A percentile compares a stretch with the other conserved stretches of the same genome.
Evolutionary conservation across 1,140 invertebrate species (phyloP).

Genomic region (Galleria mellonella): DNA sequence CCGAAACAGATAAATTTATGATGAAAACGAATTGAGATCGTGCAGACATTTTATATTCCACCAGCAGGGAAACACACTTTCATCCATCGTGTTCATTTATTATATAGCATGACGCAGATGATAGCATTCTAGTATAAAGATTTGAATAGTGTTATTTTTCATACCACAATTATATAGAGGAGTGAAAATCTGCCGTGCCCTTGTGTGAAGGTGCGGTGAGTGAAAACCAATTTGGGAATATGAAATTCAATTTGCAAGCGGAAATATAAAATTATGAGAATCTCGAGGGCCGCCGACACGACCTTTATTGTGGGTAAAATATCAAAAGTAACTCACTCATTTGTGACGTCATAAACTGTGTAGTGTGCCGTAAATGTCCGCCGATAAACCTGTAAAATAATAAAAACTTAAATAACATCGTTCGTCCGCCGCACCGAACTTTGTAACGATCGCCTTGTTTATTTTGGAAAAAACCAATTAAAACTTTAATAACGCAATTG

Average conservation of each 20-base stretch:
- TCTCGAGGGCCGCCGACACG: conserved; percentile 7
- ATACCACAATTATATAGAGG: too few species aligned
- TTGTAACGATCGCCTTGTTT: conserved; percentile 15
- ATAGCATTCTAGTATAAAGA: too few species aligned
- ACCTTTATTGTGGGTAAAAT: conserved; percentile 16
- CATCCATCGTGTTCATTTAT: too few species aligned
- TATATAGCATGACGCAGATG: not conserved
- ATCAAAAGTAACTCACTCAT: conserved; percentile 80
- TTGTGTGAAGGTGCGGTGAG: conserved; percentile 12
- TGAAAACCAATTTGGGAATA: conserved; percentile 23
- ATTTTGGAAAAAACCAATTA: conserved; percentile 27
- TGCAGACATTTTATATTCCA: conserved; percentile 29
- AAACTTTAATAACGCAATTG: conserved; percentile 16
- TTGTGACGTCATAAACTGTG: conserved; percentile 89
- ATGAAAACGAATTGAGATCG: conserved; percentile 25
- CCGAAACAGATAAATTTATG: conserved; percentile 8
- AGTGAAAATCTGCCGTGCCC: too few species aligned
- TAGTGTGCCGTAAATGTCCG: conserved; percentile 88
- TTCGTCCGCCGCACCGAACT: conserved; percentile 11
- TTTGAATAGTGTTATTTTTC: too few species aligned
- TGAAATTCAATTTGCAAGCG: conserved; percentile 28
- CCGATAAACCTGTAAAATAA: conserved; percentile 82
- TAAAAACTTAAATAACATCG: conserved; percentile 15
- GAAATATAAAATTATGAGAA: conserved; percentile 19
- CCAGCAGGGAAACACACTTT: conserved; percentile 6